phyloP scores from a whole-genome alignment of 2,888 invertebrate species.

The Diarsia dahlii region DNA sequence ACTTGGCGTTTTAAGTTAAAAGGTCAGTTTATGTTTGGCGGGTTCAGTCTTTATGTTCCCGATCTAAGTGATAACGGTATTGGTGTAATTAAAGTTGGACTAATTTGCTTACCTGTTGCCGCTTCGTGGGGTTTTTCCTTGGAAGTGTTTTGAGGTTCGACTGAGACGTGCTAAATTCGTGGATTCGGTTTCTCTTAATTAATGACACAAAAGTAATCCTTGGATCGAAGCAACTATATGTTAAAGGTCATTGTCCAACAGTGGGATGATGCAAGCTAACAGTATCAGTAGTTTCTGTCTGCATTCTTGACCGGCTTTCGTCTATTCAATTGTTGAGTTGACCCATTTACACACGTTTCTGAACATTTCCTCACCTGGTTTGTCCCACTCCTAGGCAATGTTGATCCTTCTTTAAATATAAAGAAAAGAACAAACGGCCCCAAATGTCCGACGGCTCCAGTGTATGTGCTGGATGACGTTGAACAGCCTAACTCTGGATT shows the following conservation, averaged over 20 bases:
- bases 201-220: background rate
- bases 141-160: background rate
- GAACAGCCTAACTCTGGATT: background rate
- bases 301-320: background rate
- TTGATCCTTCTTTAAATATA: background rate
- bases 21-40: slow-evolving; percentile 50
- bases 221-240: too few relatives aligned
- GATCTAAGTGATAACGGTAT: slow-evolving; percentile 45
- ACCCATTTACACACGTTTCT: background rate
- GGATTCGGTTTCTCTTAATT: background rate
- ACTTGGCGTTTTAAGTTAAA: slow-evolving; percentile 50
- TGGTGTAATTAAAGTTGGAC: slow-evolving; percentile 21
- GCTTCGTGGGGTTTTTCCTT: slow-evolving; percentile 14
- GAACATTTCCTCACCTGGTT: background rate
- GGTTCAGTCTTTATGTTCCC: slow-evolving; percentile 38
- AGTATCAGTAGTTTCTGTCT: too few relatives aligned
- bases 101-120: slow-evolving; percentile 27
- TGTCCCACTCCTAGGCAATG: background rate
- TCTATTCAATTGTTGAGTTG: background rate
- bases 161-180: background rate
- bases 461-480: too few relatives aligned
- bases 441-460: background rate
- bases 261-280: too few relatives aligned
- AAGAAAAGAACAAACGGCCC: background rate
- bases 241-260: too few relatives aligned